Percentiles rank a stretch among this genome's conserved stretches.
phyloP scores from a whole-genome alignment of 2,113 vertebrate species.

The Trichechus manatus region DNA sequence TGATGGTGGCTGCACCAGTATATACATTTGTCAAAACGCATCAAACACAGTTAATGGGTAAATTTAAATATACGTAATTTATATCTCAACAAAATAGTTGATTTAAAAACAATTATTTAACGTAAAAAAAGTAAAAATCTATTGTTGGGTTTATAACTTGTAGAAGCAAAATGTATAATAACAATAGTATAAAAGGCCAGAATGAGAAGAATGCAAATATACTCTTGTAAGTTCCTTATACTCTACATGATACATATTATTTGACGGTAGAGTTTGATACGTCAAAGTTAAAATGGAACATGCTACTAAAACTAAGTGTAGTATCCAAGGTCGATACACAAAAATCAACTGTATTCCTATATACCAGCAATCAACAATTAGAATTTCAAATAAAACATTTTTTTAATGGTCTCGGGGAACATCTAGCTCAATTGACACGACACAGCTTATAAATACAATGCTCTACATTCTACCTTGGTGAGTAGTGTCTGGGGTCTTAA shows the following conservation, averaged over 20 bases:
- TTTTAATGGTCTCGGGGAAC: too few species aligned
- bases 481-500: too few species aligned
- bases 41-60: neutral
- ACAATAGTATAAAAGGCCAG: neutral
- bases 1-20: too few species aligned
- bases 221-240: neutral
- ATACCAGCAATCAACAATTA: too few species aligned
- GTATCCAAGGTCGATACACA: neutral
- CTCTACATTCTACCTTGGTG: too few species aligned
- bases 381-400: too few species aligned
- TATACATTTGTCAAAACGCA: neutral
- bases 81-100: neutral
- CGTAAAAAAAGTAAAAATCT: neutral
- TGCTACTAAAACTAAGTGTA: neutral
- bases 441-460: too few species aligned
- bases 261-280: conserved; percentile 10
- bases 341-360: too few species aligned
- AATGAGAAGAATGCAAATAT: neutral
- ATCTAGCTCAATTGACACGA: too few species aligned
- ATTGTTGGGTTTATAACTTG: too few species aligned
- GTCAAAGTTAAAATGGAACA: neutral
- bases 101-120: neutral
- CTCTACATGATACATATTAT: neutral
- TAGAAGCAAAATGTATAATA: too few species aligned
- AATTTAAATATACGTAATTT: conserved; percentile 23